phyloP scores from a whole-genome alignment of 2,113 vertebrate genomes.

The Patagioenas fasciata region DNA sequence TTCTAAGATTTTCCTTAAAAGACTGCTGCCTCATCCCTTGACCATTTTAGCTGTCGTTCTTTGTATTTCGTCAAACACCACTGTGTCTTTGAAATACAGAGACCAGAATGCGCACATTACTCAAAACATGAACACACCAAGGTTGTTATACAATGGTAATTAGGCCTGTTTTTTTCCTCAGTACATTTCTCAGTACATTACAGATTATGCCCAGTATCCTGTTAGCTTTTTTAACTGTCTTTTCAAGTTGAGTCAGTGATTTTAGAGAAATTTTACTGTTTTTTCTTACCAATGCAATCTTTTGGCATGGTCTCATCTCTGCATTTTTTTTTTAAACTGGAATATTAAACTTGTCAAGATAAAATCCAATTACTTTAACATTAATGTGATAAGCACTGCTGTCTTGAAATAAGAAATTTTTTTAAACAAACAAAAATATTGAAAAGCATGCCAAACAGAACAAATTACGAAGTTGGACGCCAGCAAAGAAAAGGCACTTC shows the following conservation, averaged over 20 bases:
- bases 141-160: not conserved
- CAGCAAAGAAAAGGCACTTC: not conserved
- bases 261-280: not conserved
- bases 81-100: not conserved
- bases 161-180: not conserved
- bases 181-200: not conserved
- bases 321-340: not conserved
- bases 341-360: not conserved
- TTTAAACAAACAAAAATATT: not conserved
- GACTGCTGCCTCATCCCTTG: not conserved
- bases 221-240: not conserved
- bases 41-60: not conserved
- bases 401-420: not conserved
- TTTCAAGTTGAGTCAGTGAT: not conserved
- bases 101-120: not conserved
- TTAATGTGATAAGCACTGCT: not conserved
- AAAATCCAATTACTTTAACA: not conserved
- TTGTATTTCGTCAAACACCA: not conserved
- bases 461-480: not conserved
- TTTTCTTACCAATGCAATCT: not conserved
- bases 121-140: fast-evolving
- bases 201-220: not conserved
- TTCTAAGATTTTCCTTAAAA: not conserved
- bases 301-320: not conserved
- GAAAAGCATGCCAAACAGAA: not conserved